Conservation (phyloP, 2,797 vertebrate genomes). For the Odontamblyopus lacepedii region DNA sequence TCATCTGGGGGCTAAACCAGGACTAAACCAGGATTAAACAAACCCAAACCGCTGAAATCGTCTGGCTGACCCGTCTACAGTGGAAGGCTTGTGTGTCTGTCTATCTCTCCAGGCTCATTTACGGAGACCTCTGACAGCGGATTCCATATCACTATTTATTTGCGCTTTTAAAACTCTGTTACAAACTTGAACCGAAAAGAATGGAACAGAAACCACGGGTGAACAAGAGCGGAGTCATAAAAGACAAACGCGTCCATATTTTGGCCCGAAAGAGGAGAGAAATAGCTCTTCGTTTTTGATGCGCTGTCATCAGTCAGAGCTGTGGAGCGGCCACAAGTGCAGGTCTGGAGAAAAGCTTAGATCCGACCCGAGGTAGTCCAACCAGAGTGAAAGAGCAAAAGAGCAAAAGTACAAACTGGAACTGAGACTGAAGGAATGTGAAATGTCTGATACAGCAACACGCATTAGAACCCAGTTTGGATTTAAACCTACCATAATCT, state of each 20-base stretch:
- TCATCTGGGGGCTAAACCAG: neutral
- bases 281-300: constrained; percentile 49
- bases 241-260: constrained; percentile 39
- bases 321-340: constrained; percentile 39
- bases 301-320: constrained; percentile 68
- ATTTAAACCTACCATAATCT: neutral
- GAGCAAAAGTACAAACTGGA: constrained; percentile 9
- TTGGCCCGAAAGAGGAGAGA: constrained; percentile 53
- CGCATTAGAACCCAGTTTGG: neutral
- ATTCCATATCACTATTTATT: constrained; percentile 4
- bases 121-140: neutral
- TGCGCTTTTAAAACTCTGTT: neutral
- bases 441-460: neutral
- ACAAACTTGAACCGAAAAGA: constrained; percentile 12
- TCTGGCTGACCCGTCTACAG: neutral
- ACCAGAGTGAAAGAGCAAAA: constrained; percentile 21
- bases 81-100: no score
- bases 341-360: constrained; percentile 69
- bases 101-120: neutral
- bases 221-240: constrained; percentile 32
- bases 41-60: neutral
- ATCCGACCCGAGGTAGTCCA: constrained; percentile 37
- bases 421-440: constrained; percentile 1
- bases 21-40: neutral
- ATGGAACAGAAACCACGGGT: neutral